Conservation (phyloP, 2,797 vertebrate species). For the Pyrocephalus nanus region DNA sequence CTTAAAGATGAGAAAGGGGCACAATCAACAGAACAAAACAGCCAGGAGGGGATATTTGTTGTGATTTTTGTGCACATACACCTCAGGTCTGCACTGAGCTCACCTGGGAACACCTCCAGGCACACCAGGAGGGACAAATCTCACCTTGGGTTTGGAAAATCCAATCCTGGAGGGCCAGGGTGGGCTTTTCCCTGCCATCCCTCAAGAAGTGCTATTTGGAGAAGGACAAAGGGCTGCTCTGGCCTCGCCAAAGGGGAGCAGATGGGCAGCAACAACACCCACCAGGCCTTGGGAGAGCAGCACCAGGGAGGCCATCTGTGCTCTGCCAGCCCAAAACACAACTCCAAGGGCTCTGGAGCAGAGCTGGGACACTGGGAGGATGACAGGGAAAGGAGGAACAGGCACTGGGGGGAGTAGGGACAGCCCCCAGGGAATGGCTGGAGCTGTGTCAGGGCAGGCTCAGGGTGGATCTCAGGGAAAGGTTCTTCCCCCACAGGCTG, state of each 20-base stretch:
- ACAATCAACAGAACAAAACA: not conserved
- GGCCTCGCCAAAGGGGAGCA: constrained; percentile 17
- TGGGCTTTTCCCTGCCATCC: not conserved
- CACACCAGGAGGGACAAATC: not conserved
- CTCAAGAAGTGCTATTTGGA: not conserved
- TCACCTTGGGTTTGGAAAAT: accelerated
- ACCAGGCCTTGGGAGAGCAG: not conserved
- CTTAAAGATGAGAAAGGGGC: not conserved
- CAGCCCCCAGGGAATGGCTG: not conserved
- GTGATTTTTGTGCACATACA: accelerated
- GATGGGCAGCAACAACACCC: constrained; percentile 15
- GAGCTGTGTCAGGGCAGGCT: not conserved
- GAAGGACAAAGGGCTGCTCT: not conserved
- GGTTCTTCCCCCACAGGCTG: not conserved
- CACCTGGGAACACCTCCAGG: not conserved
- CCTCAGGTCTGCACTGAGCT: not conserved
- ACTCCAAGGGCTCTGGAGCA: not conserved
- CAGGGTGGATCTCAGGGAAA: not conserved
- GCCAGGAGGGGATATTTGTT: not conserved
- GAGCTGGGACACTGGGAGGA: not conserved
- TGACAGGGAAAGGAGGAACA: not conserved
- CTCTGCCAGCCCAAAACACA: not conserved
- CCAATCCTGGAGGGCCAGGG: not conserved
- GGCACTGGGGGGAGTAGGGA: not conserved
- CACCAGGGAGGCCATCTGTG: constrained; percentile 13